Conservation (phyloP, 2,113 vertebrate species). For the Thryonomys swinderianus region DNA sequence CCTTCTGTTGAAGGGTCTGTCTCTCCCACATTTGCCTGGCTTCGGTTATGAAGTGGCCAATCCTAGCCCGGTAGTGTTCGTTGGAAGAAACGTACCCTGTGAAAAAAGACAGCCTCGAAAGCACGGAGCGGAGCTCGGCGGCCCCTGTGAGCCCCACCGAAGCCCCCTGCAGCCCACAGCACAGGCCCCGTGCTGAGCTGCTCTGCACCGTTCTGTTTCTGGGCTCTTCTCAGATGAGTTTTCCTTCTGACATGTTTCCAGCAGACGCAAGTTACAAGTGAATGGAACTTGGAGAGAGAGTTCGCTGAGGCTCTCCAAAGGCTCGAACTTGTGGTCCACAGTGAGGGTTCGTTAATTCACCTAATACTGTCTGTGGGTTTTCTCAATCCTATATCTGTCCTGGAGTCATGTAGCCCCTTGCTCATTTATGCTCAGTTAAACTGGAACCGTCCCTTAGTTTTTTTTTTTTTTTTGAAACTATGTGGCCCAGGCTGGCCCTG, state of each 20-base stretch:
- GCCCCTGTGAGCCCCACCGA: too few species aligned
- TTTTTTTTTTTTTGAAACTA: background rate
- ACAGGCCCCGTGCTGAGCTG: background rate
- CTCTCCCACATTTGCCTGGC: background rate
- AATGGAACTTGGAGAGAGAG: slow-evolving; percentile 5
- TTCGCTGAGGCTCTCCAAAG: background rate
- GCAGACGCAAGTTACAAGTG: background rate
- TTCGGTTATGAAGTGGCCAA: background rate
- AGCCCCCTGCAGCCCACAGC: too few species aligned
- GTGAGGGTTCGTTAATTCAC: background rate
- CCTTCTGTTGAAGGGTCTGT: background rate
- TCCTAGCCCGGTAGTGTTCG: background rate
- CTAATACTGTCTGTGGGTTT: background rate
- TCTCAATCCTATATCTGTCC: background rate
- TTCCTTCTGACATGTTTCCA: slow-evolving; percentile 36
- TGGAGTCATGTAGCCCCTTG: background rate
- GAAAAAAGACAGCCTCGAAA: background rate
- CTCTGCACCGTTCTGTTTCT: background rate
- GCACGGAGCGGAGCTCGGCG: background rate
- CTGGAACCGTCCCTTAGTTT: background rate
- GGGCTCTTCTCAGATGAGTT: background rate
- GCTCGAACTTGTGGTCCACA: background rate
- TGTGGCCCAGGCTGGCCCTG: too few species aligned
- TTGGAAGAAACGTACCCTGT: background rate
- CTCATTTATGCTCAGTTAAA: background rate